Evolutionary conservation across 2,113 vertebrate species (phyloP).

Genomic region (Bubo blakistoni): DNA sequence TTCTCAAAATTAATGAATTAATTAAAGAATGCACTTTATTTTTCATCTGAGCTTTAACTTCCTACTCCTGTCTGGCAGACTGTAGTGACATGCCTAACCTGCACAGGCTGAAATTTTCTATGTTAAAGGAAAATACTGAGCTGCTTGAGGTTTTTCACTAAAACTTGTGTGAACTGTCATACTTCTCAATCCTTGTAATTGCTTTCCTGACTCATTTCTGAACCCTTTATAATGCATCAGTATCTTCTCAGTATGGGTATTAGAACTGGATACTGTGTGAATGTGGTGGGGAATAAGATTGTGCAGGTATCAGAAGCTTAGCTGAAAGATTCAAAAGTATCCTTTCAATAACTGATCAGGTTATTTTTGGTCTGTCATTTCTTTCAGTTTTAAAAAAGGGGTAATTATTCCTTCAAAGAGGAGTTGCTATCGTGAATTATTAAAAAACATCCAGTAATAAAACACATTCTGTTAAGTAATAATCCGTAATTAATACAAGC

Average conservation of each 20-base stretch:
- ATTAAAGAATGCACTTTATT: neutral
- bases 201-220: neutral
- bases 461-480: neutral
- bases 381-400: neutral
- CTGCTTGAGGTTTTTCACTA: neutral
- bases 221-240: neutral
- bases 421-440: neutral
- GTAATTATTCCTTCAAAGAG: neutral
- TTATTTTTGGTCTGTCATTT: constrained; percentile 17
- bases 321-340: neutral
- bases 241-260: neutral
- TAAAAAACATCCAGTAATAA: neutral
- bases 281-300: neutral
- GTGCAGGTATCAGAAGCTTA: neutral
- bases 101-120: neutral
- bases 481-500: neutral
- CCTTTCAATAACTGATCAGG: neutral
- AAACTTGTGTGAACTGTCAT: neutral
- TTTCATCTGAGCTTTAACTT: constrained; percentile 6
- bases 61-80: neutral
- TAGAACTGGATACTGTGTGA: neutral
- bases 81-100: neutral
- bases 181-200: neutral
- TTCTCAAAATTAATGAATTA: constrained; percentile 9
- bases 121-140: neutral